phyloP scores from a whole-genome alignment of 1,140 invertebrate species.

The Drosophila albomicans region DNA sequence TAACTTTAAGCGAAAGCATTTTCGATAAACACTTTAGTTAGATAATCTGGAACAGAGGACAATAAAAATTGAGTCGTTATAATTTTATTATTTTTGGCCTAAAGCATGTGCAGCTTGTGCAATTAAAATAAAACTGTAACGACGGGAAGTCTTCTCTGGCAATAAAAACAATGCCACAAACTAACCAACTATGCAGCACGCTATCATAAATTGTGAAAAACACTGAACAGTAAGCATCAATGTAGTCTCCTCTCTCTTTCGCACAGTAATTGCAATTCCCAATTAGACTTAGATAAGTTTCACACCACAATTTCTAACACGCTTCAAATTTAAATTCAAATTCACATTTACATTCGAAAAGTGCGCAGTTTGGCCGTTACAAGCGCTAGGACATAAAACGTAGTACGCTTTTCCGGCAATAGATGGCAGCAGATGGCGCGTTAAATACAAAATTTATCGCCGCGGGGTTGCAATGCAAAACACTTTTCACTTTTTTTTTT shows the following conservation, averaged over 20 bases:
- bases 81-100: too few relatives aligned
- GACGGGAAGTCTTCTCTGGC: too few relatives aligned
- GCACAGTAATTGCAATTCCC: slow-evolving; percentile 12
- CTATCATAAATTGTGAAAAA: not conserved
- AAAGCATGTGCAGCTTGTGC: too few relatives aligned
- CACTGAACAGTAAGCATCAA: not conserved
- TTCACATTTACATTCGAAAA: slow-evolving; percentile 50
- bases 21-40: too few relatives aligned
- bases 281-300: slow-evolving; percentile 48
- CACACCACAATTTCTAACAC: slow-evolving; percentile 61
- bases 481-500: slow-evolving; percentile 20
- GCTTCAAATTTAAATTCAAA: slow-evolving; percentile 49
- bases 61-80: not conserved
- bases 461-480: slow-evolving; percentile 30
- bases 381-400: slow-evolving; percentile 42
- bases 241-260: not conserved
- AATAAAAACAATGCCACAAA: too few relatives aligned
- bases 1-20: too few relatives aligned
- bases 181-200: too few relatives aligned
- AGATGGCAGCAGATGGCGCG: slow-evolving; percentile 43
- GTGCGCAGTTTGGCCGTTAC: not conserved
- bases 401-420: not conserved
- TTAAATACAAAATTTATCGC: slow-evolving; percentile 18
- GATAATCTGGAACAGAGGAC: too few relatives aligned
- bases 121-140: too few relatives aligned